Evolutionary conservation across 2,113 vertebrate genomes (phyloP), one percentile per base, ranked within the genome.

Genomic region (Mixornis gularis): DNA sequence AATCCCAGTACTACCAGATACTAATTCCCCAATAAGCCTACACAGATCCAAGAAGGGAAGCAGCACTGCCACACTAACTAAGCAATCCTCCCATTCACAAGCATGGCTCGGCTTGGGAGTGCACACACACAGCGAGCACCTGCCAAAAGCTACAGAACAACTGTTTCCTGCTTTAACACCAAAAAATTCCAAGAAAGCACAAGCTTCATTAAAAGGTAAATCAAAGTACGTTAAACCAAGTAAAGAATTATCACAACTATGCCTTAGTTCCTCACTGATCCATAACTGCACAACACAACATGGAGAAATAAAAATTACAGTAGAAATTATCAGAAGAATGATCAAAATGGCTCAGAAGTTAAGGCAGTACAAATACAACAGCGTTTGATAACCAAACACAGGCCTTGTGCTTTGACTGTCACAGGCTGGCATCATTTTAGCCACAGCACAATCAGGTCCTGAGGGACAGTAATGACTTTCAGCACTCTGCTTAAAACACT

Each of bases 81-180:
- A 74, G 76, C 27, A 46, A 41, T 36, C 44, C 44, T 51, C 41
- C 41, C 14, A 7, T 43, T 38, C 0, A 0, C 20, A 34, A 30
- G 43, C 48, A 43, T 11, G 17, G 43, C 44, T 77, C 0, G 0
- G 32, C 34, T 53, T 0, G 0, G 21, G 24, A 1, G 0, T 18
- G 24, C 36, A 60, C 36, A 41, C 32, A 46, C 44, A 48, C 5
- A 51, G 30, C 0, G 0, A 81, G 29, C 41, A 78, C 38, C 48
- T 49, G 12, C 56, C 63, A 49, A 34, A 60, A 74, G 43, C 73
- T 25, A 24, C 25, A 86, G 8, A 70, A 60, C 62, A 49, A 43
- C 44, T 63, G 24, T 12, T 87, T 44, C 22, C 58, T 13, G 4
- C 2, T 30, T 15, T 22, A 82, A 56, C 13, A 66, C 6, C 12